Base-by-base conservation (phyloP, 2,113 vertebrate genomes). In the Ia io region DNA sequence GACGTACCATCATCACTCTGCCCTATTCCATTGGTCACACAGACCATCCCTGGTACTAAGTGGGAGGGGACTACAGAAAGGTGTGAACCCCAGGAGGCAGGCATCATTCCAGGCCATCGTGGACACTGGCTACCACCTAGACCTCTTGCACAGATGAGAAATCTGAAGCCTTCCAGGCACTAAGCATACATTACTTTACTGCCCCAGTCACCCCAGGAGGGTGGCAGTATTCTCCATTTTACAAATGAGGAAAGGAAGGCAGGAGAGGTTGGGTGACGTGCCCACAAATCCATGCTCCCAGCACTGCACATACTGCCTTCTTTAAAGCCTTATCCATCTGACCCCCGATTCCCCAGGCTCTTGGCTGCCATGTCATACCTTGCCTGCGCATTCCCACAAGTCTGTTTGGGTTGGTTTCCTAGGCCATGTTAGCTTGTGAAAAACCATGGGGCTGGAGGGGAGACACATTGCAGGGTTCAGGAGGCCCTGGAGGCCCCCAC, bases 391-490 rank as follows among this genome's bases (percentile, higher is more conserved):
- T 16, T 22, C 22, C 56, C 53, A 8, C 6, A 4, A 28, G 44
- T 10, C 51, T 32, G 10, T 20, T 0, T 37, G 25, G 18, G 14
- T 77, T 53, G 9, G 37, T 28, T 82, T 49, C 44, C 25, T 6
- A 67, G 89, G 17, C 35, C 32, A 63, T 0, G 0, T 0, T 32
- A 10, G 16, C 5, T 0, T 53, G 23, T 30, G 35, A 30, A 47
- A 32, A 35, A 14, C 18, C 42, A 1, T 2, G 13, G 47, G 47
- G 20, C 2, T 2, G 16, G 18, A 12, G 56, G 22, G 35, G 30
- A 70, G n/a, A 28, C 18, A 2, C 37, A 0, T 1, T 2, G 22
- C 13, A 14, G 37, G 59, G 37, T 16, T 47, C n/a, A 9, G 51
- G 37, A 37, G 37, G 37, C 37, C 9, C 35, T 25, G 7, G 70